These are phyloP conservation scores for Spodoptera exigua DNA, from an alignment of 2,888 invertebrate species.

Conservation along the genomic window DNA sequence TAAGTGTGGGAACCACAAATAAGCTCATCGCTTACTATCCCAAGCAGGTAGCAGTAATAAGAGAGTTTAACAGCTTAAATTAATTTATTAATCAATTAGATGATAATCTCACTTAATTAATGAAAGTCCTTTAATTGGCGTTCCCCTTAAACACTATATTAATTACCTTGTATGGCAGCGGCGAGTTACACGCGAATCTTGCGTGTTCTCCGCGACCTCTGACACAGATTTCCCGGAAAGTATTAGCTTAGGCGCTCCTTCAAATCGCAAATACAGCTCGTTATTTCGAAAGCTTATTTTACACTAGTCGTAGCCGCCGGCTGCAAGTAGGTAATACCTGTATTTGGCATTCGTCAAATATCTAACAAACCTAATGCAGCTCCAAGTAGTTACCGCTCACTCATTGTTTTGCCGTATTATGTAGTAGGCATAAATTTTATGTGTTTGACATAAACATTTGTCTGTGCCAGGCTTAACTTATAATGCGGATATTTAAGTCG, in stretches of 20 bases:
- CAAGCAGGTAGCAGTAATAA: constrained; percentile 56
- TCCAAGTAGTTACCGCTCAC: constrained; percentile 38
- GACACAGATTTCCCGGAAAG: constrained; percentile 79
- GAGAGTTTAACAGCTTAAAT: constrained; percentile 58
- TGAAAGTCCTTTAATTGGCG: constrained; percentile 76
- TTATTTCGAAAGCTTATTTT: constrained; percentile 80
- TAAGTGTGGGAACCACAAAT: constrained; percentile 28
- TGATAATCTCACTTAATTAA: constrained; percentile 72
- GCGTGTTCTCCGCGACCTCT: constrained; percentile 75
- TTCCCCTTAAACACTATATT: constrained; percentile 74
- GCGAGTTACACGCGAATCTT: constrained; percentile 71
- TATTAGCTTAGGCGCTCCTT: constrained; percentile 74
- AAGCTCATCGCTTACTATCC: constrained; percentile 34
- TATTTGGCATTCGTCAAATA: constrained; percentile 66
- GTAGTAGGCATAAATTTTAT: constrained; percentile 40
- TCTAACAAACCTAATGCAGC: constrained; percentile 55
- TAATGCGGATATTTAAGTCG: constrained; percentile 32
- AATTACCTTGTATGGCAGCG: constrained; percentile 75
- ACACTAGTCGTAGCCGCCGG: constrained; percentile 68
- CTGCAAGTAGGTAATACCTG: constrained; percentile 61
- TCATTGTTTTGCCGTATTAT: constrained; percentile 50
- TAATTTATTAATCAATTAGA: constrained; percentile 69
- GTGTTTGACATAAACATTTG: constrained; percentile 54
- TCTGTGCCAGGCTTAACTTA: constrained; percentile 44
- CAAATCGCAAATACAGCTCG: constrained; percentile 75